phyloP scores from a whole-genome alignment of 2,113 vertebrate genomes.

The Catharus fuscescens region DNA sequence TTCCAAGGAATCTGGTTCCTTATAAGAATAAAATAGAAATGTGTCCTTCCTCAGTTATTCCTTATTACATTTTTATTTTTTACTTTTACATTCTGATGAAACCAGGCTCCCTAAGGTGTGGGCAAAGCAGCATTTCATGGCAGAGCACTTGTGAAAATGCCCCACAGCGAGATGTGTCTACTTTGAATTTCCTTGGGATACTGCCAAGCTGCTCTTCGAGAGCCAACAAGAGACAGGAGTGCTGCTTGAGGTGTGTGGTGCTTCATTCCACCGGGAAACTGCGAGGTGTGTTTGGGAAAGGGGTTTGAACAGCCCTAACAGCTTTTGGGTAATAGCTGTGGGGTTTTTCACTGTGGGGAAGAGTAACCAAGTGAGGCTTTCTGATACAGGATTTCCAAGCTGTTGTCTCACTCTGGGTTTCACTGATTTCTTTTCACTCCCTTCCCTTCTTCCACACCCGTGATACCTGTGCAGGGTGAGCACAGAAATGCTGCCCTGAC shows the following conservation, averaged over 20 bases:
- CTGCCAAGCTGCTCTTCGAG: not conserved
- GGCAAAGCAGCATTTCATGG: not conserved
- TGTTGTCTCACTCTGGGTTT: not conserved
- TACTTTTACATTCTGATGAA: not conserved
- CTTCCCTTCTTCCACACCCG: not conserved
- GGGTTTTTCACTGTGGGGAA: too few relatives aligned
- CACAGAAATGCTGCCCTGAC: not conserved
- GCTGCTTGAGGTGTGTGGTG: not conserved
- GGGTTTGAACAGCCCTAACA: not conserved
- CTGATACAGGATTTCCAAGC: not conserved
- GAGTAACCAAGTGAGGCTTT: not conserved
- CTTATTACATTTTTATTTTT: not conserved
- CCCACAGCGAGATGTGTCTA: not conserved
- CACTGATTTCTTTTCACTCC: not conserved
- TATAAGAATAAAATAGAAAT: not conserved
- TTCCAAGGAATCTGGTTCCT: not conserved
- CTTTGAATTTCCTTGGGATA: not conserved
- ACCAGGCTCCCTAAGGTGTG: not conserved
- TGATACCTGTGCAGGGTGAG: not conserved
- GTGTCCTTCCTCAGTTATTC: not conserved
- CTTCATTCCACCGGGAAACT: not conserved
- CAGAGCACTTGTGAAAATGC: not conserved
- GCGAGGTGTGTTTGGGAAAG: not conserved
- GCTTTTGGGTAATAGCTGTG: not conserved
- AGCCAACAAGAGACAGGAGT: not conserved